phyloP scores from a whole-genome alignment of 2,888 invertebrate species.

The Cephus pygmeus region DNA sequence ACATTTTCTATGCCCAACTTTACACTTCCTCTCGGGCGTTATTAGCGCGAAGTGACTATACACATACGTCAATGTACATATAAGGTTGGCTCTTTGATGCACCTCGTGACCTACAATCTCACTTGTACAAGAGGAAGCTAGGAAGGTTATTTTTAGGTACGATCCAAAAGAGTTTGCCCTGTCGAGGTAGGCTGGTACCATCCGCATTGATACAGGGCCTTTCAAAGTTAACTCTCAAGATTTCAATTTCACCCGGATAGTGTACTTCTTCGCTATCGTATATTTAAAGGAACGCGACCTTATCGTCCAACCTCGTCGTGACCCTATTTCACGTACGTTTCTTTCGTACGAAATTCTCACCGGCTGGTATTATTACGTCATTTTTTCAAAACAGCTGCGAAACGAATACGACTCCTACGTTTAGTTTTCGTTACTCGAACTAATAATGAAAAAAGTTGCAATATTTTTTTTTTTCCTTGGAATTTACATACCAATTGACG shows the following conservation, averaged over 20 bases:
- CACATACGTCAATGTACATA: neutral
- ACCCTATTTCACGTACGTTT: neutral
- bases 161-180: neutral
- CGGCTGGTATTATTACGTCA: neutral
- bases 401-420: neutral
- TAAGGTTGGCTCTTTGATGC: slow-evolving; percentile 9
- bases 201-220: neutral
- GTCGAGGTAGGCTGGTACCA: slow-evolving; percentile 17
- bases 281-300: neutral
- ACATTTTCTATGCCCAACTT: neutral
- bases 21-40: neutral
- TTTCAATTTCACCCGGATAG: neutral
- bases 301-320: neutral
- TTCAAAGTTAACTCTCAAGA: slow-evolving; percentile 9
- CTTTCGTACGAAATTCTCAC: neutral
- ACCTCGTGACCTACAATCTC: slow-evolving; percentile 54
- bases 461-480: neutral
- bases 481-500: neutral
- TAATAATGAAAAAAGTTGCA: neutral
- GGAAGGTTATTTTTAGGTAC: slow-evolving; percentile 45
- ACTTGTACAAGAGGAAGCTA: neutral
- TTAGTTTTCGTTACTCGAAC: neutral
- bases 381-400: neutral
- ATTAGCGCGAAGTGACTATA: neutral
- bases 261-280: neutral